phyloP scores from a whole-genome alignment of 1,140 invertebrate genomes.

The Drosophila equinoxialis region DNA sequence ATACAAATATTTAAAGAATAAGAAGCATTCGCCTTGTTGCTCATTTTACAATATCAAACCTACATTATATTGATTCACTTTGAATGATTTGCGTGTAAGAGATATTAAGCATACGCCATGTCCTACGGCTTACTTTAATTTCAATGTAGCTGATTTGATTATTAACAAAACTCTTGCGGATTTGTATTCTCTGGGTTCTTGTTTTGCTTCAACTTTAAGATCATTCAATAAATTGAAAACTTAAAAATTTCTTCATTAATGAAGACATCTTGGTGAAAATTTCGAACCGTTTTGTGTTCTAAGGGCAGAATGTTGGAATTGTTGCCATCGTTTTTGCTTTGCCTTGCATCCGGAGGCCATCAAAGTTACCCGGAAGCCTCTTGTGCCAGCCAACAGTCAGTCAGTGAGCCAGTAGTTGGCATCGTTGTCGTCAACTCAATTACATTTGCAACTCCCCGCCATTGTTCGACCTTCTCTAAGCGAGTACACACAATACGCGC shows the following conservation, averaged over 20 bases:
- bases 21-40: too few relatives aligned
- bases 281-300: conserved; percentile 35
- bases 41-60: too few relatives aligned
- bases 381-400: conserved; percentile 45
- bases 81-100: background rate
- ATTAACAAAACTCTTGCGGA: too few relatives aligned
- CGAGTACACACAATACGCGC: conserved; percentile 71
- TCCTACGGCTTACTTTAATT: background rate
- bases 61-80: too few relatives aligned
- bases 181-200: too few relatives aligned
- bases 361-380: conserved; percentile 72
- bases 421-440: conserved; percentile 73
- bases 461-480: conserved; percentile 51
- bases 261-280: conserved; percentile 17
- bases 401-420: conserved; percentile 33
- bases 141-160: too few relatives aligned
- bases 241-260: background rate
- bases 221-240: background rate
- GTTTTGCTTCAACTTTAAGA: background rate
- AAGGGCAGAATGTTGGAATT: conserved; percentile 24
- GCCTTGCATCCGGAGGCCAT: conserved; percentile 67
- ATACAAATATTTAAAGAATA: too few relatives aligned
- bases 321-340: conserved; percentile 57
- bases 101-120: background rate
- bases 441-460: conserved; percentile 64